phyloP scores from a whole-genome alignment of 2,797 vertebrate genomes.

The Spheniscus humboldti region DNA sequence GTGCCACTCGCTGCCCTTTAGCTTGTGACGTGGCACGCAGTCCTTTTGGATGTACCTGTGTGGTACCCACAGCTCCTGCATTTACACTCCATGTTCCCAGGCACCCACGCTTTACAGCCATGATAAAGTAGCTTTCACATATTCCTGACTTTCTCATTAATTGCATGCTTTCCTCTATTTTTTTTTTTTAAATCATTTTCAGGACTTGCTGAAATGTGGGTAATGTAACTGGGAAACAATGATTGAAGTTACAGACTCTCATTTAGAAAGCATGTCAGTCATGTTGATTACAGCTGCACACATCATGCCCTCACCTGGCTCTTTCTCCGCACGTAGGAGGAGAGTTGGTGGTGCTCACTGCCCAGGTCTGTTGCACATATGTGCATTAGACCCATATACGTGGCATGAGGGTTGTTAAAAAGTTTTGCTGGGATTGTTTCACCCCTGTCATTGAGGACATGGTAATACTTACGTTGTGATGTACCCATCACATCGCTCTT shows the following conservation, averaged over 20 bases:
- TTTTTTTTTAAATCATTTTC: neutral
- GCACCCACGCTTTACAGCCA: neutral
- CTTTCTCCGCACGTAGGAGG: fast-evolving
- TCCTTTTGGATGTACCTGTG: neutral
- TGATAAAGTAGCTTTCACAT: neutral
- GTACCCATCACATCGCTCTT: neutral
- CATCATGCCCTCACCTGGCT: neutral
- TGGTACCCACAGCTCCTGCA: neutral
- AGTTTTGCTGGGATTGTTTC: neutral
- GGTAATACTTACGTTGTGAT: neutral
- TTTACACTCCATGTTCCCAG: neutral
- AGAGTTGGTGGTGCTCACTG: neutral
- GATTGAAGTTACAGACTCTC: neutral
- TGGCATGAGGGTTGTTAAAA: neutral
- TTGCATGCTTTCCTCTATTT: neutral
- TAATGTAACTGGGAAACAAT: neutral
- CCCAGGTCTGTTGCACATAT: neutral
- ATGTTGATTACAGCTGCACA: neutral
- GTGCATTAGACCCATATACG: neutral
- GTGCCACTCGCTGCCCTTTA: neutral
- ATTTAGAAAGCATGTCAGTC: neutral
- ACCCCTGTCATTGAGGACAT: neutral
- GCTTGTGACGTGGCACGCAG: neutral
- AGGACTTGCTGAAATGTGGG: neutral
- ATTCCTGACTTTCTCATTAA: neutral